phyloP scores from a whole-genome alignment of 2,113 vertebrate species.

The Hippopotamus amphibius region DNA sequence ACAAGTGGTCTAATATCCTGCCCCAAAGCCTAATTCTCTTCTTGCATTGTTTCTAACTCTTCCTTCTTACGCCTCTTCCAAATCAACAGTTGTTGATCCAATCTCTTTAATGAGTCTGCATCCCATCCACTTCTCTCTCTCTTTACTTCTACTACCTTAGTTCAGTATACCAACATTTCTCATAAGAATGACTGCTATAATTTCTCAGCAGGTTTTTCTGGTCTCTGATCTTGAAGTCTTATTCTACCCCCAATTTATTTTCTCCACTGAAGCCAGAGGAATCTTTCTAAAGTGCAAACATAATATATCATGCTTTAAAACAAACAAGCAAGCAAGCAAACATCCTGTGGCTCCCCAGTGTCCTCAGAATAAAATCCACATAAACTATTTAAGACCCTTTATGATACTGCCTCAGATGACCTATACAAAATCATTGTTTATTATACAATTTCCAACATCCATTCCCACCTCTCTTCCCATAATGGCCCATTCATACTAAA shows the following conservation, averaged over 20 bases:
- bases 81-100: not conserved
- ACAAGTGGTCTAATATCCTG: not conserved
- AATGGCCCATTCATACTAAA: not conserved
- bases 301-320: not conserved
- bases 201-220: not conserved
- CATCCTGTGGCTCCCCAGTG: not conserved
- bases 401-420: not conserved
- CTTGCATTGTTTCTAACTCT: not conserved
- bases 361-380: not conserved
- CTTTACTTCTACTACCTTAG: not conserved
- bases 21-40: no score
- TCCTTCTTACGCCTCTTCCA: not conserved
- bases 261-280: not conserved
- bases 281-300: not conserved
- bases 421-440: not conserved
- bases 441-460: not conserved
- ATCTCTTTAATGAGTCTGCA: not conserved
- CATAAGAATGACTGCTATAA: not conserved
- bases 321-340: not conserved
- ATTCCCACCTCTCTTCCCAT: not conserved
- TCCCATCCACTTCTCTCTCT: not conserved
- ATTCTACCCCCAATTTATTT: not conserved
- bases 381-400: not conserved
- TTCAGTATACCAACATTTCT: not conserved
- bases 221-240: not conserved